Evolutionary conservation across 2,888 invertebrate genomes (phyloP).

Genomic region (Meteorus cinctellus): DNA sequence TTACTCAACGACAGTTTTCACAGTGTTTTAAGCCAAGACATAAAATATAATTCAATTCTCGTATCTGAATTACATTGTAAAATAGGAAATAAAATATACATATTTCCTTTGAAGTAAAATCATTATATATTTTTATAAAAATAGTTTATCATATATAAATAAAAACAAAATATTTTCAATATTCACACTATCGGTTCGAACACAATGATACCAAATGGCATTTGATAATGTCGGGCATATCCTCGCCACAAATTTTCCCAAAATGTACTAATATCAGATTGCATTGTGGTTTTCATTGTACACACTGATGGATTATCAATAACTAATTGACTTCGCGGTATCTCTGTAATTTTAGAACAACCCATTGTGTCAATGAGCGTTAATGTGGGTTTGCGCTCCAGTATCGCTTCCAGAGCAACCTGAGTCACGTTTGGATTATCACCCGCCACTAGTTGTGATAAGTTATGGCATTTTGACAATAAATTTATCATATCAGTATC

Average conservation of each 20-base stretch:
- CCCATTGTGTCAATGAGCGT: slow-evolving; percentile 62
- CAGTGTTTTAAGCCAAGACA: slow-evolving; percentile 66
- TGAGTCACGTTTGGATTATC: slow-evolving; percentile 62
- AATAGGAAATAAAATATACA: slow-evolving; percentile 83
- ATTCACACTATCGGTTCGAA: slow-evolving; percentile 58
- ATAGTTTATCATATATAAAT: slow-evolving; percentile 44
- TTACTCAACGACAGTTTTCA: slow-evolving; percentile 74
- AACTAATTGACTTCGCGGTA: slow-evolving; percentile 54
- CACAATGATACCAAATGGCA: slow-evolving; percentile 61
- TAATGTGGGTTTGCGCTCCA: slow-evolving; percentile 63
- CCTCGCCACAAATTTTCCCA: slow-evolving; percentile 67
- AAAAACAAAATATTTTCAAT: slow-evolving; percentile 33
- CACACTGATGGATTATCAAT: slow-evolving; percentile 63
- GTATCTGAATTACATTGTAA: slow-evolving; percentile 80
- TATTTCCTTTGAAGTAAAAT: slow-evolving; percentile 74
- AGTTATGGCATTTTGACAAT: slow-evolving; percentile 59
- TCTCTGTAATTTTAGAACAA: slow-evolving; percentile 57
- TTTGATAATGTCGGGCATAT: slow-evolving; percentile 53
- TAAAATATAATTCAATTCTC: slow-evolving; percentile 73
- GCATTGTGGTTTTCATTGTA: slow-evolving; percentile 62
- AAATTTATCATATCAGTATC: slow-evolving; percentile 63
- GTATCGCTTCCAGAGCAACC: slow-evolving; percentile 56
- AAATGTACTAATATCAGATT: slow-evolving; percentile 52
- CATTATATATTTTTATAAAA: slow-evolving; percentile 23
- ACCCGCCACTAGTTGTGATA: slow-evolving; percentile 60